phyloP scores from a whole-genome alignment of 2,888 invertebrate genomes.

The Lepidochrysops patricia region DNA sequence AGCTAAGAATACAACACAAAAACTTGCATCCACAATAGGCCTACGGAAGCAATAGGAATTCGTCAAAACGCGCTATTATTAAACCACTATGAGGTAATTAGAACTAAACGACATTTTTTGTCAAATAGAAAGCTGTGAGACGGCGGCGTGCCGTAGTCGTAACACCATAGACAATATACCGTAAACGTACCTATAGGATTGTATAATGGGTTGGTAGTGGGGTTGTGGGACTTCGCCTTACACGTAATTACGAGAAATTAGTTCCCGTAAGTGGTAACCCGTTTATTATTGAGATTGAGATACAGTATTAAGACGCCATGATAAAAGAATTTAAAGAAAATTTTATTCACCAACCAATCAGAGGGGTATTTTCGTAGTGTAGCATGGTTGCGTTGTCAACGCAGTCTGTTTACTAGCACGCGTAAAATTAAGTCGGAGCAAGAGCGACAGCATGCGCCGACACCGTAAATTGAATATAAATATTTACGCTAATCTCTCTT shows the following conservation, averaged over 20 bases:
- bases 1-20: background rate
- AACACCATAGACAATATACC: slow-evolving; percentile 10
- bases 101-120: slow-evolving; percentile 6
- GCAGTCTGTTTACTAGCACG: too few relatives aligned
- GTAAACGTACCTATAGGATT: slow-evolving; percentile 1
- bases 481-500: too few relatives aligned
- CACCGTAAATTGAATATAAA: too few relatives aligned
- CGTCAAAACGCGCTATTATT: background rate
- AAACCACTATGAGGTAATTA: slow-evolving; percentile 8
- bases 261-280: background rate
- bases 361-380: too few relatives aligned
- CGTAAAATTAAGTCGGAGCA: too few relatives aligned
- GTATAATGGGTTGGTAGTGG: background rate
- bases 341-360: background rate
- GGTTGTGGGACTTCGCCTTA: background rate
- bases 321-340: background rate
- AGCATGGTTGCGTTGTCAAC: too few relatives aligned
- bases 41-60: background rate
- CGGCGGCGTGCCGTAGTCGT: slow-evolving; percentile 8
- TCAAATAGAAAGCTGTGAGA: slow-evolving; percentile 11
- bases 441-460: too few relatives aligned
- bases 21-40: background rate
- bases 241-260: slow-evolving; percentile 5
- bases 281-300: background rate
- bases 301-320: background rate